Evolutionary conservation across 2,888 invertebrate genomes (phyloP).

Genomic region (Yponomeuta cagnagella): DNA sequence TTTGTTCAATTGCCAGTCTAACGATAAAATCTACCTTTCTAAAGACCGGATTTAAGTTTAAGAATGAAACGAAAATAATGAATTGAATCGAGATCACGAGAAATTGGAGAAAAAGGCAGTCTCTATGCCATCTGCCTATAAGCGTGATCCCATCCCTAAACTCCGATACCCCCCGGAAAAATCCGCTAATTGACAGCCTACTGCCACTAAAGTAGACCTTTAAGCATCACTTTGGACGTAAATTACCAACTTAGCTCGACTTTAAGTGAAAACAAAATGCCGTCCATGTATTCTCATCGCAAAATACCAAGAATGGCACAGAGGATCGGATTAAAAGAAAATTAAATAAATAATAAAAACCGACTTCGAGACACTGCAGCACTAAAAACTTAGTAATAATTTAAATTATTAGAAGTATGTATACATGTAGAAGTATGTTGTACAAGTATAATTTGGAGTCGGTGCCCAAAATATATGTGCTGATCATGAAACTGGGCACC

Average conservation of each 20-base stretch:
- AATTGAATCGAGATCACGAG: no score
- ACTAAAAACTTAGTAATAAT: no score
- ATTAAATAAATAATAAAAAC: not conserved
- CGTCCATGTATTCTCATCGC: not conserved
- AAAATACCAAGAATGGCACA: not conserved
- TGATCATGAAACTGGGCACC: no score
- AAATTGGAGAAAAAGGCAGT: no score
- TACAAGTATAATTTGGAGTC: no score
- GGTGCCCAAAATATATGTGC: no score
- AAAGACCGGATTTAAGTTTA: no score
- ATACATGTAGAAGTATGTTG: no score
- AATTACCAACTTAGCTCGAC: slow-evolving; percentile 41
- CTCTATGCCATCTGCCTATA: not conserved
- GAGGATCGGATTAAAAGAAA: not conserved
- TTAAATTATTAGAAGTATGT: no score
- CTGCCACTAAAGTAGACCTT: slow-evolving; percentile 20
- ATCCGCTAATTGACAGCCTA: slow-evolving; percentile 41
- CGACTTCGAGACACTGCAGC: not conserved
- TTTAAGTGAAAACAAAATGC: slow-evolving; percentile 46
- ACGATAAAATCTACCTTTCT: no score
- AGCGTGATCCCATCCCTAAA: slow-evolving; percentile 14
- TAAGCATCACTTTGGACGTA: slow-evolving; percentile 21
- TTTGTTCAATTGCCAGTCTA: no score
- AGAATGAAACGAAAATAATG: no score
- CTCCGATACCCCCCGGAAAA: slow-evolving; percentile 23